Conservation (phyloP, 1,140 invertebrate genomes). For the Arion vulgaris region DNA sequence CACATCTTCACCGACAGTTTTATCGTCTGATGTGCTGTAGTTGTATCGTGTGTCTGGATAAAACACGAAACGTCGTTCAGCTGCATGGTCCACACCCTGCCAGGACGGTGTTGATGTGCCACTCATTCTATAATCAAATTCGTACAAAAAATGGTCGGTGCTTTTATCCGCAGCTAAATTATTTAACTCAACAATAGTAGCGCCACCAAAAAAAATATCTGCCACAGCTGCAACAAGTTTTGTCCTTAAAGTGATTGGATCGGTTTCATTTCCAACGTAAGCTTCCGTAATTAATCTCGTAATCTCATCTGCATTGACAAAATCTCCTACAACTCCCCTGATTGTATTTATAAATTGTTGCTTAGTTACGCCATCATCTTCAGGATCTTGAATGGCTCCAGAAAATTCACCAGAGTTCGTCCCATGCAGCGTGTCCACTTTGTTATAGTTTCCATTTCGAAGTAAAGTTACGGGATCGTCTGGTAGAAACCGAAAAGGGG, state of each 20-base stretch:
- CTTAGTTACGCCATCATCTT: constrained; percentile 17
- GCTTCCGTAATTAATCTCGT: neutral
- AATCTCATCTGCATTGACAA: neutral
- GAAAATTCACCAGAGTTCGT: constrained; percentile 7
- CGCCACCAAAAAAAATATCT: neutral
- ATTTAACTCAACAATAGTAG: neutral
- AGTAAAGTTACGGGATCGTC: constrained; percentile 8
- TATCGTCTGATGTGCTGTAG: neutral
- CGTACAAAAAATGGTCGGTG: constrained; percentile 2
- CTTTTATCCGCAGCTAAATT: neutral
- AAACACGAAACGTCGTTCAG: constrained; percentile 7
- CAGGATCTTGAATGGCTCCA: neutral
- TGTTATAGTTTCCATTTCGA: neutral
- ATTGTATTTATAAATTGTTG: neutral
- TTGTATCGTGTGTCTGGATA: neutral
- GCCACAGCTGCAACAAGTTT: neutral
- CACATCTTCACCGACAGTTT: neutral
- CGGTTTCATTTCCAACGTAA: constrained; percentile 5
- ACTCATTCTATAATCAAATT: constrained; percentile 17
- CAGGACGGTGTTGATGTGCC: neutral
- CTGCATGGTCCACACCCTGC: constrained; percentile 7
- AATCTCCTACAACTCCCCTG: neutral
- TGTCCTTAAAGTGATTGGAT: neutral
- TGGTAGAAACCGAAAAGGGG: constrained; percentile 13
- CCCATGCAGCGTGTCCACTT: constrained; percentile 18